These are phyloP conservation scores for Pseudopipra pipra DNA, from an alignment of 2,113 vertebrate species.

Conservation along the genomic window DNA sequence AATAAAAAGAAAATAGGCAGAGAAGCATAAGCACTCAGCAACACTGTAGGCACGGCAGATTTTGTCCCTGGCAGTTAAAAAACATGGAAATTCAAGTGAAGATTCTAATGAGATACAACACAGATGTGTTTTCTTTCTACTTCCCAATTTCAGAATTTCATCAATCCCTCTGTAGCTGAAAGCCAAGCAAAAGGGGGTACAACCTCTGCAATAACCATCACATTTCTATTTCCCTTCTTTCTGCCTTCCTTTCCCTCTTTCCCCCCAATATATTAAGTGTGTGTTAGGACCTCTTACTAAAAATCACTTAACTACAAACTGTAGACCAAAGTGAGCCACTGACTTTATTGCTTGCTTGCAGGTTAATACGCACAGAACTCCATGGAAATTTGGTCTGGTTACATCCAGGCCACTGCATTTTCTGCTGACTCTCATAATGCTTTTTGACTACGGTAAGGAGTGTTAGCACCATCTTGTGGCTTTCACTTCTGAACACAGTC, in stretches of 20 bases:
- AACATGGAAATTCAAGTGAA: not conserved
- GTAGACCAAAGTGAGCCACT: not conserved
- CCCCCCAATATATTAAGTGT: not conserved
- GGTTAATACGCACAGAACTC: fast-evolving
- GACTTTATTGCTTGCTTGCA: not conserved
- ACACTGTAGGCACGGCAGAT: not conserved
- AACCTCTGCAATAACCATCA: not conserved
- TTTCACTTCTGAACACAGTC: not conserved
- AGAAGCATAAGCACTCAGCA: not conserved
- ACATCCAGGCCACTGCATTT: no score
- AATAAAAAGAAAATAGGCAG: not conserved
- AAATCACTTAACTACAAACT: not conserved
- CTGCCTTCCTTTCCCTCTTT: not conserved
- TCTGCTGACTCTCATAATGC: not conserved
- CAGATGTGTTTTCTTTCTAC: not conserved
- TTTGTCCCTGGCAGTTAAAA: not conserved
- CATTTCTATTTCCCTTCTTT: not conserved
- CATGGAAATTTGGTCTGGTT: not conserved
- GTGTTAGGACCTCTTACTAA: not conserved
- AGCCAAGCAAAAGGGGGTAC: not conserved
- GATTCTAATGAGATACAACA: not conserved
- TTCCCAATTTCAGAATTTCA: not conserved
- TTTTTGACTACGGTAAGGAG: not conserved
- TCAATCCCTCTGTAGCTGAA: not conserved
- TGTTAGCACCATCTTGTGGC: slow-evolving; percentile 52